Conservation (phyloP, 2,888 invertebrate genomes). For the Lithophane leautieri region DNA sequence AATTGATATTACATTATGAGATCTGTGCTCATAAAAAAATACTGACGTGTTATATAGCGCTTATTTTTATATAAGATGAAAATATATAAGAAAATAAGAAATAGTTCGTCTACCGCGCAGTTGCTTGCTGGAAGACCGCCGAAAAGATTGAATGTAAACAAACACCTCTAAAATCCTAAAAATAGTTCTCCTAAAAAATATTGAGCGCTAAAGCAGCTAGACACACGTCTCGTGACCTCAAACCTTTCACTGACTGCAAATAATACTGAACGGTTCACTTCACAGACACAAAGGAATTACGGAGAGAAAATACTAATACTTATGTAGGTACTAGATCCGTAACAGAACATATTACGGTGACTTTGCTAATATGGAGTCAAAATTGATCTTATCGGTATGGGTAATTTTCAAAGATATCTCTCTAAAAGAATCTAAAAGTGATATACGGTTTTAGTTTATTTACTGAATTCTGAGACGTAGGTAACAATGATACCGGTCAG, state of each 20-base stretch:
- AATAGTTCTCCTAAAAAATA: slow-evolving; percentile 6
- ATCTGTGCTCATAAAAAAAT: neutral
- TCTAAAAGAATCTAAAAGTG: neutral
- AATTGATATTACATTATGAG: neutral
- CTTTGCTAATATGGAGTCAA: neutral
- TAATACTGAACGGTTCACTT: slow-evolving; percentile 61
- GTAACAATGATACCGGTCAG: neutral
- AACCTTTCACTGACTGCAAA: slow-evolving; percentile 64
- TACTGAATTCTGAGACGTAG: neutral
- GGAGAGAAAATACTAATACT: slow-evolving; percentile 58
- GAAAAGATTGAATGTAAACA: neutral
- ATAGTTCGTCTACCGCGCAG: no score
- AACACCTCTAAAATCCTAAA: neutral
- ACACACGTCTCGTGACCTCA: slow-evolving; percentile 59
- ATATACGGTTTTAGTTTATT: neutral
- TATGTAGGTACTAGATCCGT: slow-evolving; percentile 40
- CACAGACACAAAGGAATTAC: slow-evolving; percentile 59
- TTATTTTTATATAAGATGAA: neutral
- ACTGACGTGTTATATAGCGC: neutral
- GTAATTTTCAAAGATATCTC: neutral
- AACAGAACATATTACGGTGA: slow-evolving; percentile 3
- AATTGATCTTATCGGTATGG: neutral
- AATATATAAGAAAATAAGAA: no score
- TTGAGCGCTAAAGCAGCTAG: slow-evolving; percentile 15
- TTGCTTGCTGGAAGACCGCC: neutral